Base-by-base conservation (phyloP, 2,797 vertebrate genomes). In the Clarias pachynema region DNA sequence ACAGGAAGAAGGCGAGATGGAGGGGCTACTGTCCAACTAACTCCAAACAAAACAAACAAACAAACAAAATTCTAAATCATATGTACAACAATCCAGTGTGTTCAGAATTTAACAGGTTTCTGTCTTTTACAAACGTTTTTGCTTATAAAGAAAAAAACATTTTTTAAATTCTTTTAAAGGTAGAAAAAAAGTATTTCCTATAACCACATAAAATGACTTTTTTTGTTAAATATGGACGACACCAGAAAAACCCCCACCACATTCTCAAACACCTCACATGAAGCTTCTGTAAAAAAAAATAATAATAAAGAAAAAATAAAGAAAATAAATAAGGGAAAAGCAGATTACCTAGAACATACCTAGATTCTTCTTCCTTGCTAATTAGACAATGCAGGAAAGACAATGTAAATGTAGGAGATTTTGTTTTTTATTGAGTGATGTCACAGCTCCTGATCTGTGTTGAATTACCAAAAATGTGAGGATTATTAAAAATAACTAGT, bases 71-170 rank as follows among this genome's bases (percentile, higher is more conserved):
- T 29, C 29, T 90, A 93, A 95, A 89, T 95, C 92, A 91, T 94
- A 94, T 95, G 90, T 95, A 95, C 95, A 95, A 89, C 93, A 93
- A 95, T 96, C 95, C 96, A 96, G 96, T 96, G 95, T 96, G 93
- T 95, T 91, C 91, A 90, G 92, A 93, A 93, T 92, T 92, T 94
- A 91, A 86, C 89, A 84, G 80, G 87, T 88, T 93, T 66, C 56
- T 90, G 63, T 91, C 87, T 85, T 92, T 92, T 90, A 82, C 90
- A 92, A 93, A 91, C 91, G 87, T 91, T 79, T 89, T 91, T 88
- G 91, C 92, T 91, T 88, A 84, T 86, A 86, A 90, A 90, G 82
- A 91, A 90, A 89, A 88, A 82, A 73, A 81, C 88, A 60, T 49
- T 81, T 87, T 66, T 87, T 87, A 89, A 29, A 90, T 88, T 69